These are phyloP conservation scores for Vulpes ferrilata DNA, from an alignment of 2,113 vertebrate genomes.

Conservation along the genomic window DNA sequence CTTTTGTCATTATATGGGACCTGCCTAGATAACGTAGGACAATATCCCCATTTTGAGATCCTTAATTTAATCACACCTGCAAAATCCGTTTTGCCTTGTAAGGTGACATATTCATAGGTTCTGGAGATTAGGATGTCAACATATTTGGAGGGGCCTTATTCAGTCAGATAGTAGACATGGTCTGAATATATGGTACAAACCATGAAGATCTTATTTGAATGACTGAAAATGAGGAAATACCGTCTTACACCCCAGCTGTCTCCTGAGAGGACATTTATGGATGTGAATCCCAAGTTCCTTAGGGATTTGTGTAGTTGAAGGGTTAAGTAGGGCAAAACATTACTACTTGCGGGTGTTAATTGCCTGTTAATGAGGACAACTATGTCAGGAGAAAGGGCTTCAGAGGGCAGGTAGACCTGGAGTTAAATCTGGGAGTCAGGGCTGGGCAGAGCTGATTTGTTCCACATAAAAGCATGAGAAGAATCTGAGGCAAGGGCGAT, in stretches of 20 bases:
- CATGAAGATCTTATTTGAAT: neutral
- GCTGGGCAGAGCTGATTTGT: neutral
- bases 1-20: neutral
- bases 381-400: neutral
- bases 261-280: neutral
- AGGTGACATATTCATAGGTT: neutral
- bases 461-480: neutral
- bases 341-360: neutral
- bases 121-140: neutral
- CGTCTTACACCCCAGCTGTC: neutral
- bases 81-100: neutral
- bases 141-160: neutral
- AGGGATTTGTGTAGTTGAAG: neutral
- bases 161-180: neutral
- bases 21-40: neutral
- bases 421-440: neutral
- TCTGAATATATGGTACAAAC: neutral
- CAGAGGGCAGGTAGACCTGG: neutral
- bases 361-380: neutral
- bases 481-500: accelerated
- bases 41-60: neutral
- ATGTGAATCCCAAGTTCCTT: neutral
- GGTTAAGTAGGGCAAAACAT: neutral
- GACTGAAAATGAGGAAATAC: neutral
- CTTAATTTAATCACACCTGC: neutral